Base-by-base conservation (phyloP, 2,797 vertebrate genomes). In the Aphelocoma californica region DNA sequence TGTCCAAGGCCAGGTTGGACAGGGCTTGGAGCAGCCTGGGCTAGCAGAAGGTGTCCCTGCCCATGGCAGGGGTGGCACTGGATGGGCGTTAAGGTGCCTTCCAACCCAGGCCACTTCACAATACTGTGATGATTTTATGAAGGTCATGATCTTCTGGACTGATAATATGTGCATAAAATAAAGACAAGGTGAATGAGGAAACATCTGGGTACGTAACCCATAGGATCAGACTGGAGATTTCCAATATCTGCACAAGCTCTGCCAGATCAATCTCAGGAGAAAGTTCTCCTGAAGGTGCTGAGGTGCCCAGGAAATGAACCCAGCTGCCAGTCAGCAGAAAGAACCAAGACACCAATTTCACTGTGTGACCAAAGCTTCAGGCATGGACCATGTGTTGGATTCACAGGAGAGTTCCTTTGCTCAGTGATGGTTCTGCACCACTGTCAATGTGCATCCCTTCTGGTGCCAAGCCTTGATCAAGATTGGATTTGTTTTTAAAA, bases 361-460 rank as follows among this genome's bases (percentile, higher is more conserved):
- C 19, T n/a, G 4, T 36, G 19, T 82, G 58, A 51, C 12, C 7
- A 53, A 53, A 80, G 16, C 21, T 42, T 29, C 26, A 20, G 2
- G 4, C 29, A 21, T 2, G 6, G 32, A 31, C 21, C 9, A 4
- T 9, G 12, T 12, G n/a, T 23, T 53, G n/a, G 40, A 75, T 50
- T 58, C 32, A 31, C 4, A 47, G 42, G 6, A 53, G 28, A 50
- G 12, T 3, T 50, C 23, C 29, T 38, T 9, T 66, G 12, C 8
- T 32, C 42, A 77, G 18, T 18, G 42, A 11, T 1, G 1, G 14
- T 51, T 69, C 24, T 2, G 0, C 16, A 44, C 5, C 10, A 8
- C 9, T 10, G n/a, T 6, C 57, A 50, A 3, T 7, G 6, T 11
- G 16, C 0, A 1, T 45, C 45, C n/a, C 17, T 50, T 45, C 25